These are phyloP conservation scores for Hemaris fuciformis DNA, from an alignment of 2,888 invertebrate species.

Conservation along the genomic window DNA sequence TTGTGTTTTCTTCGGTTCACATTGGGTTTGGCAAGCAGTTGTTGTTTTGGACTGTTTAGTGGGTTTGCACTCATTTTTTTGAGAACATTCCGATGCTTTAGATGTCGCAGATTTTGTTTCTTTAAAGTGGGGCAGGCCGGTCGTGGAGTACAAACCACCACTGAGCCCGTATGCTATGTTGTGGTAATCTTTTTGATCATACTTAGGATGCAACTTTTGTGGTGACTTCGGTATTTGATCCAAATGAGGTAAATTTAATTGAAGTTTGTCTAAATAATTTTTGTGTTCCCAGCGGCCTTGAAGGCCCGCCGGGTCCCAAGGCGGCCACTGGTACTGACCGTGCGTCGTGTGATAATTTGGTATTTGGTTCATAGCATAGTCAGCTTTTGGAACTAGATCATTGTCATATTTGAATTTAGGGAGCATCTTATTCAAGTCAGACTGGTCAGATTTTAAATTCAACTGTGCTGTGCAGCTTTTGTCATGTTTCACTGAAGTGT, in stretches of 20 bases:
- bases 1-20: slow-evolving; percentile 66
- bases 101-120: slow-evolving; percentile 65
- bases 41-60: slow-evolving; percentile 72
- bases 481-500: slow-evolving; percentile 67
- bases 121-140: slow-evolving; percentile 69
- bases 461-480: slow-evolving; percentile 64
- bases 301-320: slow-evolving; percentile 79
- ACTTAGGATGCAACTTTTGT: slow-evolving; percentile 79
- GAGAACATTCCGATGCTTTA: slow-evolving; percentile 64
- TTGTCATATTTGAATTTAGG: slow-evolving; percentile 79
- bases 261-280: slow-evolving; percentile 82
- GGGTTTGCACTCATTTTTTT: slow-evolving; percentile 69
- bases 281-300: slow-evolving; percentile 81
- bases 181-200: slow-evolving; percentile 75
- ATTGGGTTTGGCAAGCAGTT: slow-evolving; percentile 72
- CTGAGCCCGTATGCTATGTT: slow-evolving; percentile 73
- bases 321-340: slow-evolving; percentile 84
- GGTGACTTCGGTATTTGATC: slow-evolving; percentile 83
- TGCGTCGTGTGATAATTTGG: slow-evolving; percentile 85
- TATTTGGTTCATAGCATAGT: slow-evolving; percentile 84
- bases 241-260: slow-evolving; percentile 81
- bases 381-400: slow-evolving; percentile 81
- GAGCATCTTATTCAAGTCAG: slow-evolving; percentile 78
- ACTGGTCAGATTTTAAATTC: slow-evolving; percentile 67
- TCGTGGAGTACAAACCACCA: slow-evolving; percentile 64